phyloP scores from a whole-genome alignment of 2,888 invertebrate genomes.

The Aphidius colemani region DNA sequence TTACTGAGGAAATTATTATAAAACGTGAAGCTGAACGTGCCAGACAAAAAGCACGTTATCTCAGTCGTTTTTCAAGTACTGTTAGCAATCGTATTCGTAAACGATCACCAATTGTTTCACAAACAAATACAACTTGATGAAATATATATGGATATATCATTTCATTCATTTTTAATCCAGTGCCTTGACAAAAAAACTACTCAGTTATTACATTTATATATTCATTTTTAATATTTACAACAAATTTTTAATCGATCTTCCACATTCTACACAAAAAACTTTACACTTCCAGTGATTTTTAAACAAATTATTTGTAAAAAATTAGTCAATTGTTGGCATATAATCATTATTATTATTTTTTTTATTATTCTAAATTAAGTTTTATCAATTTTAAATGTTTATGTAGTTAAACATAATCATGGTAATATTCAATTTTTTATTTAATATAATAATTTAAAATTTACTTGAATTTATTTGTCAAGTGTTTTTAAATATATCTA shows the following conservation, averaged over 20 bases:
- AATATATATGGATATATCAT: neutral
- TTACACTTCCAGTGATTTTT: too few relatives aligned
- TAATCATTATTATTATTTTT: too few relatives aligned
- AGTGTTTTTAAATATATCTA: too few relatives aligned
- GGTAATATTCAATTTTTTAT: too few relatives aligned
- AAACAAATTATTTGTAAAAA: too few relatives aligned
- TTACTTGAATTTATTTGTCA: too few relatives aligned
- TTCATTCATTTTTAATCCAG: neutral
- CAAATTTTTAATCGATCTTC: neutral
- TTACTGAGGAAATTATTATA: conserved; percentile 75
- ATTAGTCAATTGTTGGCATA: too few relatives aligned
- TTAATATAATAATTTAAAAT: too few relatives aligned
- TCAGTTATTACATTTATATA: neutral
- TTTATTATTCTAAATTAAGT: too few relatives aligned
- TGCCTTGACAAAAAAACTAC: neutral
- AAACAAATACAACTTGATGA: neutral
- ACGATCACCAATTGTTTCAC: conserved; percentile 23
- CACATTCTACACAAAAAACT: too few relatives aligned
- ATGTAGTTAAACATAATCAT: too few relatives aligned
- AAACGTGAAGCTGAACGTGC: conserved; percentile 69
- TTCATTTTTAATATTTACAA: neutral
- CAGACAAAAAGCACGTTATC: conserved; percentile 38
- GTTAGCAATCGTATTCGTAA: conserved; percentile 37
- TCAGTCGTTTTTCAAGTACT: conserved; percentile 31
- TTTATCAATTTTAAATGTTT: too few relatives aligned